Conservation (phyloP, 2,113 vertebrate genomes). For the Benitochromis conjunctus region DNA sequence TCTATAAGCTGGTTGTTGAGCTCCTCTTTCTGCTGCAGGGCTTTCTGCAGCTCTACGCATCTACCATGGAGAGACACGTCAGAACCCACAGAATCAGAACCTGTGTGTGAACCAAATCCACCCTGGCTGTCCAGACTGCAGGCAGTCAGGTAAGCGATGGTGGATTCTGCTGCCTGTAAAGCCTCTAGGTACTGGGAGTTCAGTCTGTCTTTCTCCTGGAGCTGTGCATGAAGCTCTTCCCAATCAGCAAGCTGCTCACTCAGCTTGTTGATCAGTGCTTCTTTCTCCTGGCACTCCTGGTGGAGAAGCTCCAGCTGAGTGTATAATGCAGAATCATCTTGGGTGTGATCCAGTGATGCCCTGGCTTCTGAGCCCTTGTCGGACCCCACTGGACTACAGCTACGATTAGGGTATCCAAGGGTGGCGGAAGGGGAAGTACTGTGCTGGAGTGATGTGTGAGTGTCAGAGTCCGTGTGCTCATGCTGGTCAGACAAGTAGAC, state of each 20-base stretch:
- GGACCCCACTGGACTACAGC: neutral
- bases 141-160: constrained; percentile 75
- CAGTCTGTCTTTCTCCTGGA: constrained; percentile 66
- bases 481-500: constrained; percentile 8
- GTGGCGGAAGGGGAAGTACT: constrained; percentile 21
- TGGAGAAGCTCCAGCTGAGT: constrained; percentile 74
- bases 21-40: constrained; percentile 60
- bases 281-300: constrained; percentile 76
- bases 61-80: constrained; percentile 21
- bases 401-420: neutral
- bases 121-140: constrained; percentile 70
- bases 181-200: constrained; percentile 59
- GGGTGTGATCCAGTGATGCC: neutral
- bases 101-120: constrained; percentile 5
- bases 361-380: constrained; percentile 1
- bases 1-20: constrained; percentile 56
- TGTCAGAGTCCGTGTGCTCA: neutral
- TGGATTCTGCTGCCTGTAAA: constrained; percentile 71
- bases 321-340: constrained; percentile 26
- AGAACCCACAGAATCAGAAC: neutral
- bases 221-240: constrained; percentile 58
- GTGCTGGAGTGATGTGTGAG: neutral
- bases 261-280: constrained; percentile 62
- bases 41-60: constrained; percentile 49
- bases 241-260: constrained; percentile 55